Evolutionary conservation across 2,888 invertebrate species (phyloP), one percentile per base, ranked within the genome.

Genomic region (Sympetrum striolatum): DNA sequence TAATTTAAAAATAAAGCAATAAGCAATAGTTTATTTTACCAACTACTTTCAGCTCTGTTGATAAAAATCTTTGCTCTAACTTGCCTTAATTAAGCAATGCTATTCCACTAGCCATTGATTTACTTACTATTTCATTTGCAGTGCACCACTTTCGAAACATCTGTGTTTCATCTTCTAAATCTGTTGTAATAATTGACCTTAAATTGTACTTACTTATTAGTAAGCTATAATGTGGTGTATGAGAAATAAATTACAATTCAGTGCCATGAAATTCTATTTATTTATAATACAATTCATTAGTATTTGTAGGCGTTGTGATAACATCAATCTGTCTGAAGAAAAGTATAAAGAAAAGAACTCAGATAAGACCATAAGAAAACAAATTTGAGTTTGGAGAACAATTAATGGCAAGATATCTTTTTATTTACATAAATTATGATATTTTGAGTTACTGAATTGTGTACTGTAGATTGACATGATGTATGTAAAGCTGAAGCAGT

Each of bases 1-100:
- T 86, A 60, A 60, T 60, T 86, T 86, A 37, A 86, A 86, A 86
- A 64, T 86, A 86, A 86, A 86, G 37, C 37, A 86, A 86, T 86
- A 60, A 86, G 53, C 60, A 86, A 60, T 14, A 31, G 5, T 53
- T 25, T 25, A n/a, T 53, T 25, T 48, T 35, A 44, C 1, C 53
- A 18, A 53, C 10, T 53, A 3, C 25, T 15, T 53, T 14, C 44
- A 44, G 44, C 53, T 53, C 5, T 82, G 14, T 10, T 82, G 39
- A 18, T 15, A 18, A 44, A n/a, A 81, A 22, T 80, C 0, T 25
- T 81, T 10, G 6, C 25, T 18, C 25, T 12, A 35, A 79, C 25
- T 79, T 25, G 35, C 31, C 10, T 14, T 79, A 15, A 79, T 79
- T 25, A 6, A 15, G 79, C 10, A 79, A 14, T 79, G 79, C 35